Percentiles rank a stretch among this genome's conserved stretches.
phyloP scores from a whole-genome alignment of 2,888 invertebrate species.

The Drosophila pseudotakahashii region DNA sequence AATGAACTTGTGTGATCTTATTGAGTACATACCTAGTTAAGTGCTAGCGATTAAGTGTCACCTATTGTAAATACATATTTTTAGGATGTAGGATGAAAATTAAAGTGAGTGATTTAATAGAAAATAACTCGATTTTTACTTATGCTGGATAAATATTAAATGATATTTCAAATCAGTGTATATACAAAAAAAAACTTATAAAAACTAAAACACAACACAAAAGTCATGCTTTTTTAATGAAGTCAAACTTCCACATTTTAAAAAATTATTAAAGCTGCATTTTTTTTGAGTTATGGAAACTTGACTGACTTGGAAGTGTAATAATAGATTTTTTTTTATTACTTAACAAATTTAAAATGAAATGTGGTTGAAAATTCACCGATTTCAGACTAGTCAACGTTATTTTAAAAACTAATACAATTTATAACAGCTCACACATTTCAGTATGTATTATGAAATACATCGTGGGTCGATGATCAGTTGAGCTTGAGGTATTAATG shows the following conservation, averaged over 20 bases:
- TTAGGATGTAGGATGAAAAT: constrained; percentile 57
- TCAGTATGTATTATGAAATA: neutral
- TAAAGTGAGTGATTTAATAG: constrained; percentile 16
- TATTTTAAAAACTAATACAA: neutral
- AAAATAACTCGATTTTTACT: neutral
- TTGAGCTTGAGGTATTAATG: neutral
- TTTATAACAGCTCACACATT: neutral
- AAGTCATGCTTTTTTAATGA: no score
- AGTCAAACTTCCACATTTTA: no score
- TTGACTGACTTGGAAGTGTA: no score
- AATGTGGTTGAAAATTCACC: neutral
- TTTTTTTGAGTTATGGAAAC: no score
- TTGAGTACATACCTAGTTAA: constrained; percentile 54
- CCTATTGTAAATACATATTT: constrained; percentile 68
- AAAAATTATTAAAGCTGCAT: no score
- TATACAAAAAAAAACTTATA: neutral
- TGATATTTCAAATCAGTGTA: no score
- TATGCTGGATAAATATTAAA: neutral
- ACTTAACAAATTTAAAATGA: neutral
- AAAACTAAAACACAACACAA: no score
- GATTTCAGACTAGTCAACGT: no score
- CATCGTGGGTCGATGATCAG: neutral
- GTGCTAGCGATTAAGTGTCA: constrained; percentile 50
- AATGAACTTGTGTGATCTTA: constrained; percentile 70
- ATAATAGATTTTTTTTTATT: no score